Base-by-base conservation (phyloP, 2,797 vertebrate species). In the Nothura maculosa region DNA sequence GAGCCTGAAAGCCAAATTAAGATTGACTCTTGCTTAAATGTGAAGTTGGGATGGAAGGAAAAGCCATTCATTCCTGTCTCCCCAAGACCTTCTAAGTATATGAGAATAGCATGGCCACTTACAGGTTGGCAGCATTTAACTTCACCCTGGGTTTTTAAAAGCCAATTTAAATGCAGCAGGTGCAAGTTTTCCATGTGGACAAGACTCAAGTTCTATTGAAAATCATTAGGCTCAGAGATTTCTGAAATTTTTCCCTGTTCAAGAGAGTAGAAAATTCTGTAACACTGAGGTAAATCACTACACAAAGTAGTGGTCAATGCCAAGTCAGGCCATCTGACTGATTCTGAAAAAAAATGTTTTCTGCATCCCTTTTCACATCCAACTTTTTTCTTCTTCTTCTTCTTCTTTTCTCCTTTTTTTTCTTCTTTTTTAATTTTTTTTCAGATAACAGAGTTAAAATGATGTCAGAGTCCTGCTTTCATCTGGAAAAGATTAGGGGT, bases 101-200 rank as follows among this genome's bases (percentile, higher is more conserved):
- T 67, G 72, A 52, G 64, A 76, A 17, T 69, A 84, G 40, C 85
- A 76, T 1, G 2, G 36, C 36, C 1, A 0, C 30, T 25, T 57
- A 17, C 20, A 9, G 30, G 10, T 45, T 48, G 87, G 68, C 27
- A 28, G 30, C 36, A 12, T 79, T 86, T 84, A 55, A n/a, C 50
- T 69, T 87, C 81, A 67, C 3, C 14, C 27, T 42, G 55, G 62
- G 58, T 77, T 80, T 77, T 85, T 85, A 90, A 81, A 45, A 74
- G 62, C 62, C 80, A 32, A 83, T 92, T 94, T 87, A 85, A 92
- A 96, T 93, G 93, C 92, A 89, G 38, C 32, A 87, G 54, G 61
- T 87, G 45, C 28, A 69, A 48, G 57, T 68, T 89, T 93, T 77
- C 58, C 66, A 45, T 54, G 36, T 89, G 79, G 76, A 80, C 76